phyloP scores from a whole-genome alignment of 2,888 invertebrate genomes.

The Scelioninae gen. 2 region DNA sequence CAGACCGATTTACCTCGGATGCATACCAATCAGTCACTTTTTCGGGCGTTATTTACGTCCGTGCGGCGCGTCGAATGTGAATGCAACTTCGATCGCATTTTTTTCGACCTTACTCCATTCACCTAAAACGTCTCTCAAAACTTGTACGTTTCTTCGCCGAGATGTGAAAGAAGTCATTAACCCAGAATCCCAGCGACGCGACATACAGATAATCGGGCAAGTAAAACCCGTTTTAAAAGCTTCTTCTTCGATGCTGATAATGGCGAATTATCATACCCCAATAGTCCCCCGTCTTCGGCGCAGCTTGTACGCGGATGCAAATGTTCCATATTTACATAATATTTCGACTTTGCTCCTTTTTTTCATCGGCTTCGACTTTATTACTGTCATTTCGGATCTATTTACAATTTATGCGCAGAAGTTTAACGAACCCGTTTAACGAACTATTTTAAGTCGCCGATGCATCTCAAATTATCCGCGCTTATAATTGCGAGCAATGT shows the following conservation, averaged over 20 bases:
- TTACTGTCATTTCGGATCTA: constrained; percentile 39
- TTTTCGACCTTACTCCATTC: constrained; percentile 44
- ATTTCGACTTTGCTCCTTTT: constrained; percentile 48
- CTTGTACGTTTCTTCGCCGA: constrained; percentile 21
- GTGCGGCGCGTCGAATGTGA: constrained; percentile 20
- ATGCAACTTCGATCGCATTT: constrained; percentile 34
- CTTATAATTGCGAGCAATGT: constrained; percentile 4
- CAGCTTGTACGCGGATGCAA: constrained; percentile 37
- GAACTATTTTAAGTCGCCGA: constrained; percentile 33
- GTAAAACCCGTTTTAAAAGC: constrained; percentile 55
- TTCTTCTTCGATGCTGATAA: constrained; percentile 47
- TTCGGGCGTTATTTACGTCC: constrained; percentile 21
- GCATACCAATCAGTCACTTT: constrained; percentile 57
- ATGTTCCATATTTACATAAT: constrained; percentile 56
- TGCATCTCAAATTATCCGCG: constrained; percentile 18
- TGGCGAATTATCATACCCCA: constrained; percentile 44
- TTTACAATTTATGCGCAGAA: constrained; percentile 36
- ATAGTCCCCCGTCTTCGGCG: constrained; percentile 34
- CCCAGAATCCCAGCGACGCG: constrained; percentile 53
- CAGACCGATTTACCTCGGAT: constrained; percentile 51
- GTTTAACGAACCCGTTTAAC: constrained; percentile 38
- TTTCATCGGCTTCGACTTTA: constrained; percentile 25
- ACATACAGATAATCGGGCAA: constrained; percentile 51
- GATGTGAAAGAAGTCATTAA: constrained; percentile 57
- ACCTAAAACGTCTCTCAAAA: constrained; percentile 30